phyloP scores from a whole-genome alignment of 2,113 vertebrate species.

The Actinemys pallida region DNA sequence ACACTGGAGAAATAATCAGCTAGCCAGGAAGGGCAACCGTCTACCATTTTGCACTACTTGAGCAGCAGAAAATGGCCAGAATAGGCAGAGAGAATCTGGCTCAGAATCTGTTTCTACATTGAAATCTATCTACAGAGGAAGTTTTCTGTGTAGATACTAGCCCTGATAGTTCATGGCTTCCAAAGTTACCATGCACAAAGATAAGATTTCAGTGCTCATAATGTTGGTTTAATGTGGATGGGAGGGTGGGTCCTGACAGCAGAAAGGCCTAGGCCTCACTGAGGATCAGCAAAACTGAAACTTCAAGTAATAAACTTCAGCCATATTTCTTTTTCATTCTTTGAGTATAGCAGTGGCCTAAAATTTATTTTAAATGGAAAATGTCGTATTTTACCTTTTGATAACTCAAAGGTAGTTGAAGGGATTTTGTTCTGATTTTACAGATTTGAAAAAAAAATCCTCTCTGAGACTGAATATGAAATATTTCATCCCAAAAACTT shows the following conservation, averaged over 20 bases:
- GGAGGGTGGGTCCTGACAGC: not conserved
- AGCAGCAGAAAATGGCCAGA: not conserved
- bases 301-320: not conserved
- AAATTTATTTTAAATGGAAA: not conserved
- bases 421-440: not conserved
- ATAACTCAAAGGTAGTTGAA: not conserved
- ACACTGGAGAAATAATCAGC: not conserved
- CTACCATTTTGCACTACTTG: not conserved
- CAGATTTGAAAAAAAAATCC: not conserved
- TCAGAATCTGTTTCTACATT: not conserved
- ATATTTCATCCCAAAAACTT: not conserved
- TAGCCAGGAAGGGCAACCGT: not conserved
- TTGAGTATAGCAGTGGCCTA: not conserved
- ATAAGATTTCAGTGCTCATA: not conserved
- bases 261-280: not conserved
- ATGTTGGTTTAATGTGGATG: not conserved
- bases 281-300: not conserved
- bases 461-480: not conserved
- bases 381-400: not conserved
- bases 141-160: not conserved
- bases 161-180: not conserved
- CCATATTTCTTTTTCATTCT: not conserved
- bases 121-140: not conserved
- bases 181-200: accelerated
- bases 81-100: not conserved